phyloP scores from a whole-genome alignment of 2,113 vertebrate species.

The Hydropotes inermis region DNA sequence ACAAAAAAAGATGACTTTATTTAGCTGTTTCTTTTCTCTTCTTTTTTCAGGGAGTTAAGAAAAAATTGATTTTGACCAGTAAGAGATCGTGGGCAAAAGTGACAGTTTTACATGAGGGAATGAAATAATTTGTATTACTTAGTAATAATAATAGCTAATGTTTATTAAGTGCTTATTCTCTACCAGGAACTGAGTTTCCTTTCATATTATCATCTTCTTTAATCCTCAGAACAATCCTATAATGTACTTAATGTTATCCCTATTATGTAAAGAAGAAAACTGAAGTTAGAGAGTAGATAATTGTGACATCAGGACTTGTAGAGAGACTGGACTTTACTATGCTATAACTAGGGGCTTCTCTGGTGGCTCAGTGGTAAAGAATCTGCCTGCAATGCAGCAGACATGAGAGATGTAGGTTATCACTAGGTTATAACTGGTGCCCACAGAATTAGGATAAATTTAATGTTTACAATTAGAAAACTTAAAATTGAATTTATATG shows the following conservation, averaged over 20 bases:
- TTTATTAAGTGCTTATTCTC: background rate
- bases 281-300: background rate
- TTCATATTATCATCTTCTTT: background rate
- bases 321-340: background rate
- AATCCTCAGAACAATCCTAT: background rate
- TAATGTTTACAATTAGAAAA: constrained; percentile 11
- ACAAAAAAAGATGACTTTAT: constrained; percentile 76
- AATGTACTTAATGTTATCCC: background rate
- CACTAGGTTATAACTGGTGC: background rate
- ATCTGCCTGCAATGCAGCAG: background rate
- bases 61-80: constrained; percentile 66
- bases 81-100: constrained; percentile 19
- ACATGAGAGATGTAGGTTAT: background rate
- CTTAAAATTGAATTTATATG: background rate
- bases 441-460: background rate
- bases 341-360: background rate
- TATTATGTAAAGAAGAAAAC: background rate
- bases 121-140: background rate
- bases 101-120: background rate
- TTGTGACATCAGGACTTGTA: background rate
- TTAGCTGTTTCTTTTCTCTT: constrained; percentile 70
- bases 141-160: constrained; percentile 23
- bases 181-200: background rate
- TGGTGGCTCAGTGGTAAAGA: background rate
- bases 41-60: constrained; percentile 57